A percentile compares a stretch with the other conserved stretches of the same genome.
phyloP scores from a whole-genome alignment of 1,140 invertebrate genomes.

The Conus ventricosus region DNA sequence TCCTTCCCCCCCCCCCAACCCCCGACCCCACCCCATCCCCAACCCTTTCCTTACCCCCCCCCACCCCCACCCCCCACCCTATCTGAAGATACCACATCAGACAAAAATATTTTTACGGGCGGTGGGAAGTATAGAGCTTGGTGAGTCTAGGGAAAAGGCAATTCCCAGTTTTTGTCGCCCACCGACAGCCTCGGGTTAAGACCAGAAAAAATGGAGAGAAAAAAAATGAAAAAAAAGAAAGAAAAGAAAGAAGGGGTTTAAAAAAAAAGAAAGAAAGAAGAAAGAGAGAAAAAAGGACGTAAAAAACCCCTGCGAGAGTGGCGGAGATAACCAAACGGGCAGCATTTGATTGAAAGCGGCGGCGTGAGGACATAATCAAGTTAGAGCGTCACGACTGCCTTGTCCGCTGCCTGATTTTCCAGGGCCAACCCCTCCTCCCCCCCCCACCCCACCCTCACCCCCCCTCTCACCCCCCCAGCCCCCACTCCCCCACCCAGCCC shows the following conservation, averaged over 20 bases:
- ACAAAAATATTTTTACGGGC: neutral
- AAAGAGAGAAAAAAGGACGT: neutral
- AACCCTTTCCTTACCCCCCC: too few species aligned
- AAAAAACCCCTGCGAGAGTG: neutral
- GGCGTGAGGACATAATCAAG: conserved; percentile 11
- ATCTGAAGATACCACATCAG: neutral
- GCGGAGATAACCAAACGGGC: neutral
- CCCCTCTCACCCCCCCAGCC: neutral
- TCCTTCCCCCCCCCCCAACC: too few species aligned
- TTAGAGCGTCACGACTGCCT: conserved; percentile 19
- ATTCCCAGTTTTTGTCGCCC: neutral
- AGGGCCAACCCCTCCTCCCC: neutral
- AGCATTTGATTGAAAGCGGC: conserved; percentile 23
- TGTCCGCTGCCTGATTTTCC: neutral
- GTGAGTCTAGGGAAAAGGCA: conserved; percentile 10
- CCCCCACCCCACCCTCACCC: too few species aligned
- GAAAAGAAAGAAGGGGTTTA: neutral
- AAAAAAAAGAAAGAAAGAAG: too few species aligned
- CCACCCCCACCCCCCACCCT: neutral
- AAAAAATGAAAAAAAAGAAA: too few species aligned
- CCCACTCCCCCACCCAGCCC: neutral
- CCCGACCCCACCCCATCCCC: too few species aligned
- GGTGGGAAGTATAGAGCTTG: neutral
- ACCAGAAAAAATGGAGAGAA: neutral
- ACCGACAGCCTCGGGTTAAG: neutral